Conservation (phyloP, 2,797 vertebrate species). For the Chaetophractus vellerosus region DNA sequence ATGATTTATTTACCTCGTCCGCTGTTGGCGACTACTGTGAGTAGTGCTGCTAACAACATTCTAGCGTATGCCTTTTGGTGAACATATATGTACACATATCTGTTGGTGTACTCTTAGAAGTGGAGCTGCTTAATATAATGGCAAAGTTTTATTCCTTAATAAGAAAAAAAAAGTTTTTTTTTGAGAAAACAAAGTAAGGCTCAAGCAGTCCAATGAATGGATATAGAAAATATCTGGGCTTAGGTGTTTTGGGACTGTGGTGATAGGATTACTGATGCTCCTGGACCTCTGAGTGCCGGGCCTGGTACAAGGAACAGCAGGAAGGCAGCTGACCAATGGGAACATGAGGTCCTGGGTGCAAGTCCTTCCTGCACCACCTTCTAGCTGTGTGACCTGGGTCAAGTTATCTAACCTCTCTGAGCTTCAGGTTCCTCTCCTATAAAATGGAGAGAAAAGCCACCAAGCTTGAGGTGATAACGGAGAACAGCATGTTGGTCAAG, state of each 20-base stretch:
- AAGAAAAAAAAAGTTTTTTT: not conserved
- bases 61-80: not conserved
- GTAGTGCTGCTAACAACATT: too few relatives aligned
- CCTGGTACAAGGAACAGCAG: not conserved
- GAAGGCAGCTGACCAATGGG: not conserved
- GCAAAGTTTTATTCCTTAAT: slow-evolving; percentile 18
- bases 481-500: not conserved
- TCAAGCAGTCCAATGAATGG: not conserved
- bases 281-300: not conserved
- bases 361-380: not conserved
- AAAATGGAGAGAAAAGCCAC: not conserved
- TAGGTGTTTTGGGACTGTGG: not conserved
- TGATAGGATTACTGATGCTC: slow-evolving; percentile 15
- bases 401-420: not conserved
- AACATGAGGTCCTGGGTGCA: not conserved
- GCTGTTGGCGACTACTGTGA: not conserved
- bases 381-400: not conserved
- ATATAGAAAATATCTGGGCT: slow-evolving; percentile 48
- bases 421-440: not conserved
- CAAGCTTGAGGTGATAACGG: not conserved
- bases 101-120: not conserved
- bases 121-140: not conserved
- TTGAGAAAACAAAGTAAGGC: not conserved
- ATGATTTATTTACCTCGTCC: not conserved
- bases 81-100: not conserved